A percentile compares a stretch with the other conserved stretches of the same genome.
Evolutionary conservation across 2,113 vertebrate species (phyloP).

Genomic region (Procavia capensis): DNA sequence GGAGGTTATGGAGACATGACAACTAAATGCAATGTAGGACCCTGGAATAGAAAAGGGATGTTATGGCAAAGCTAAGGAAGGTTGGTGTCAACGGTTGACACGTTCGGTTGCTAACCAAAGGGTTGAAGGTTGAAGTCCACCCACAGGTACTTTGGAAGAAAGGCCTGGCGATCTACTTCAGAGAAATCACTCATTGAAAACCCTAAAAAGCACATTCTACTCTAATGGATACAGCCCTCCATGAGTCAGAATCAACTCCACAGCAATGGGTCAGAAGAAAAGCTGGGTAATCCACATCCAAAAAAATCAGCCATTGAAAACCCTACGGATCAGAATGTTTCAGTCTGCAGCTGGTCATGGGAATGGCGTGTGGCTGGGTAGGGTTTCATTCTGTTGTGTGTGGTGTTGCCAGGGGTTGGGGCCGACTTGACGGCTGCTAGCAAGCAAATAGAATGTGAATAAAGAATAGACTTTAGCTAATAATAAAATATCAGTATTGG

Average conservation of each 20-base stretch:
- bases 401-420: background rate
- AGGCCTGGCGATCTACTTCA: background rate
- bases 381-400: background rate
- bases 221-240: background rate
- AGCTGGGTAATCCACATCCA: background rate
- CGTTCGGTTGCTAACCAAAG: background rate
- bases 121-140: background rate
- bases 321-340: background rate
- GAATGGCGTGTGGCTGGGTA: background rate
- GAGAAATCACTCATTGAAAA: background rate
- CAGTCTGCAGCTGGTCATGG: background rate
- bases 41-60: background rate
- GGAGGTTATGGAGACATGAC: no score
- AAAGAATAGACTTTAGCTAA: fast-evolving
- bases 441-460: fast-evolving
- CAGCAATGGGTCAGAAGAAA: background rate
- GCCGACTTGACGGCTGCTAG: background rate
- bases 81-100: background rate
- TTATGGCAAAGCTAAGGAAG: background rate
- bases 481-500: fast-evolving
- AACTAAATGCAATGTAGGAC: fast-evolving
- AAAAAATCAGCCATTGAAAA: background rate
- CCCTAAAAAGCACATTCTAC: background rate
- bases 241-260: background rate
- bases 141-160: background rate